These are phyloP conservation scores for Philereme vetulata DNA, from an alignment of 2,888 invertebrate species.

Conservation along the genomic window DNA sequence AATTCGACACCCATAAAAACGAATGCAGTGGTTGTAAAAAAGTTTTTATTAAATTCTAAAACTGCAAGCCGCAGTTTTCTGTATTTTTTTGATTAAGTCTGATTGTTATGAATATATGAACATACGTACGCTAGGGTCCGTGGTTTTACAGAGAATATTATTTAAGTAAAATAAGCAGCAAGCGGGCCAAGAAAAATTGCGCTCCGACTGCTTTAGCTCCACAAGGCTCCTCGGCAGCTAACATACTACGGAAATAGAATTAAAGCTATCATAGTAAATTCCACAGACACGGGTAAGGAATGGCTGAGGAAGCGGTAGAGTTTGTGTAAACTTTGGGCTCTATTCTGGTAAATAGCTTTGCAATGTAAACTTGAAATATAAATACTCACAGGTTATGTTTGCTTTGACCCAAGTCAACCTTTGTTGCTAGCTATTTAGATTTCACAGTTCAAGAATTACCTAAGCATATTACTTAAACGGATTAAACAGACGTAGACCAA, in stretches of 20 bases:
- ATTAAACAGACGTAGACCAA: neutral
- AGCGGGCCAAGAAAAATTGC: constrained; percentile 45
- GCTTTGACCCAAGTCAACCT: too few species aligned
- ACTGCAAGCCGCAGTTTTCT: too few species aligned
- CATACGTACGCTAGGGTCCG: constrained; percentile 4
- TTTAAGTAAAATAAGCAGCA: constrained; percentile 48
- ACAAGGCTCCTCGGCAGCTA: constrained; percentile 19
- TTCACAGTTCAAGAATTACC: too few species aligned
- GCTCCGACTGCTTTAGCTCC: constrained; percentile 28
- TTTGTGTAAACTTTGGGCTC: neutral
- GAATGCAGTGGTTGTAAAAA: too few species aligned
- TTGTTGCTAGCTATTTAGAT: too few species aligned
- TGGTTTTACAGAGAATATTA: constrained; percentile 9
- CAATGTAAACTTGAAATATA: too few species aligned
- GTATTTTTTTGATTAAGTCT: too few species aligned
- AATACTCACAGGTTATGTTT: too few species aligned
- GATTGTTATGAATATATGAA: neutral
- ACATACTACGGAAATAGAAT: constrained; percentile 13
- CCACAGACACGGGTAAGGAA: constrained; percentile 35
- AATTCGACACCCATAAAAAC: too few species aligned
- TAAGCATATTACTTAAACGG: neutral
- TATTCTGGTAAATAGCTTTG: too few species aligned
- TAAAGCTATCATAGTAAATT: constrained; percentile 12
- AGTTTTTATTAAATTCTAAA: too few species aligned
- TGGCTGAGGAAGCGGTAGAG: neutral